These are phyloP conservation scores for Callipepla californica DNA, from an alignment of 2,113 vertebrate species.

Conservation along the genomic window DNA sequence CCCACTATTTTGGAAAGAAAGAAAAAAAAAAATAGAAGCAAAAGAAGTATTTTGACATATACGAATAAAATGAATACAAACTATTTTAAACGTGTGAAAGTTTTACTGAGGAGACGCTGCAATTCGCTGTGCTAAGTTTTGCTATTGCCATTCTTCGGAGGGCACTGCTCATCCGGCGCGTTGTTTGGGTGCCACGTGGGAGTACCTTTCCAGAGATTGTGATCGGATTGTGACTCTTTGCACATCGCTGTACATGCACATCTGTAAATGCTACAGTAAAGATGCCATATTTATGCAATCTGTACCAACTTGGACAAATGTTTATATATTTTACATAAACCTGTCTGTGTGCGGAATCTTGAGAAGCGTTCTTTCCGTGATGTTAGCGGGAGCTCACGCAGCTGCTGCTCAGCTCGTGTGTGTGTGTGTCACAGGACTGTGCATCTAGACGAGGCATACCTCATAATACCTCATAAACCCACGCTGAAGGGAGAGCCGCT, in stretches of 20 bases:
- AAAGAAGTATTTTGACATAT: constrained; percentile 88
- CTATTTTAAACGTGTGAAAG: constrained; percentile 86
- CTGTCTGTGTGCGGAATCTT: constrained; percentile 78
- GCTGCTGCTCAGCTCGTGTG: neutral
- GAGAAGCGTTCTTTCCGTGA: constrained; percentile 52
- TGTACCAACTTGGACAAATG: constrained; percentile 80
- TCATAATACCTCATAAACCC: neutral
- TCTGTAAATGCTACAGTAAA: constrained; percentile 82
- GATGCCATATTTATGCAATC: constrained; percentile 81
- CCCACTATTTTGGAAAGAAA: constrained; percentile 86
- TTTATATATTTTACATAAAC: constrained; percentile 85
- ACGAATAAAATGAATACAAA: constrained; percentile 90
- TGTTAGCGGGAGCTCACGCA: neutral
- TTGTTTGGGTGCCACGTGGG: constrained; percentile 72
- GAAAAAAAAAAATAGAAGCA: constrained; percentile 17
- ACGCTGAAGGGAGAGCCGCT: constrained; percentile 19
- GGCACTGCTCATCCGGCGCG: constrained; percentile 73
- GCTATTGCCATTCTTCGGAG: constrained; percentile 74
- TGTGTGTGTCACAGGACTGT: accelerated
- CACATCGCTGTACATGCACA: constrained; percentile 80
- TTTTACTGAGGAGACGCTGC: constrained; percentile 76
- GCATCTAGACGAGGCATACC: too few relatives aligned
- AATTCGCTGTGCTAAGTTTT: constrained; percentile 67
- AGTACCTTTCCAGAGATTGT: constrained; percentile 75
- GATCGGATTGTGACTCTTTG: constrained; percentile 79